Base-by-base conservation (phyloP, 2,113 vertebrate species). In the Lampris incognitus region DNA sequence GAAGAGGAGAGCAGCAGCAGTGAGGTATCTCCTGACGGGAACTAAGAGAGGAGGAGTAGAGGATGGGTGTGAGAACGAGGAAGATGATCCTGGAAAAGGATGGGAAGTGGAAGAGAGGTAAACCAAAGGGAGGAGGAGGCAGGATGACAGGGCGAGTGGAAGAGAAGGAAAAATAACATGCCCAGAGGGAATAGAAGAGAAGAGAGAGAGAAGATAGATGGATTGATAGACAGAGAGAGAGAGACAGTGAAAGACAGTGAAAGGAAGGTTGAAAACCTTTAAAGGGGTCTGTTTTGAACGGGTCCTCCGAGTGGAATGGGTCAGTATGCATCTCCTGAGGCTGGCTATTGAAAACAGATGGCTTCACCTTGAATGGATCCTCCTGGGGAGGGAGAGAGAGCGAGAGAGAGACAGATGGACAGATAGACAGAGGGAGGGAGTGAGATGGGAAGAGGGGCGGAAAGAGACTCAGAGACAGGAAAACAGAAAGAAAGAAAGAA, bases 231-330 rank as follows among this genome's bases (percentile, higher is more conserved):
- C 1, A 9, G 57, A 13, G 1, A 50, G 51, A 38, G 6, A 48
- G 1, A 42, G 6, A 60, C 9, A 72, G 9, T n/a, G 41, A 42
- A 0, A 10, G 1, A 1, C 0, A 55, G 4, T 11, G 41, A 58
- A 36, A 56, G 63, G 55, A 48, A 73, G 8, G 5, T 0, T 5
- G 9, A 41, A 92, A 92, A 94, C 97, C 97, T 93, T 97, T 97
- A 81, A 99, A 99, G 0, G 98, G 98, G 82, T 99, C 98, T 0
- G 96, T 95, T 88, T 96, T 97, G 93, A 99, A 99, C 44, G 98
- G 98, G 91, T 99, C 98, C 86, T 99, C 97, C 0, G 96, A 93
- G 88, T 98, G 97, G 92, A 99, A 99, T 37, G 97, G 97, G 84
- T 99, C 97, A 9, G 94, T 74, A 37, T 95, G 96, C 78, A 97